Evolutionary conservation across 1,140 invertebrate genomes (phyloP).

Genomic region (Hylyphantes graminicola): DNA sequence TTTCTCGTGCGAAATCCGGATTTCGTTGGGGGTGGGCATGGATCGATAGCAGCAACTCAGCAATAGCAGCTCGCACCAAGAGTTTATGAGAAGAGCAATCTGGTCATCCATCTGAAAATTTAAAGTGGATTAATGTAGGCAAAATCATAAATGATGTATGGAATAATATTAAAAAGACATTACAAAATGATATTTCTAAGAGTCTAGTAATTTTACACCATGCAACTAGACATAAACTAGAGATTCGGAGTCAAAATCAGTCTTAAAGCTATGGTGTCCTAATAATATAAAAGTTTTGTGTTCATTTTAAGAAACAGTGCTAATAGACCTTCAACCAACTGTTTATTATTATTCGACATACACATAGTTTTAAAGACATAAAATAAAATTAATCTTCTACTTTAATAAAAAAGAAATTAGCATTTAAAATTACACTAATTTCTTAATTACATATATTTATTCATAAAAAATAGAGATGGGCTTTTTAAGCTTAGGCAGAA

Average conservation of each 20-base stretch:
- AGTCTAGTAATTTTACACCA: too few species aligned
- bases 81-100: slow-evolving; percentile 94
- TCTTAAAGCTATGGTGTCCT: too few species aligned
- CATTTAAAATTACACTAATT: not conserved
- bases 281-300: too few species aligned
- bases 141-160: slow-evolving; percentile 57
- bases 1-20: slow-evolving; percentile 68
- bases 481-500: not conserved
- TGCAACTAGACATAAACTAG: too few species aligned
- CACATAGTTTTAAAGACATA: too few species aligned
- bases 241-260: too few species aligned
- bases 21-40: slow-evolving; percentile 86
- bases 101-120: slow-evolving; percentile 89
- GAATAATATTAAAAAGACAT: not conserved
- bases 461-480: not conserved
- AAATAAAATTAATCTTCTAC: too few species aligned
- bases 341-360: too few species aligned
- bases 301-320: too few species aligned
- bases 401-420: too few species aligned
- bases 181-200: too few species aligned
- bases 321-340: too few species aligned
- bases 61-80: slow-evolving; percentile 94
- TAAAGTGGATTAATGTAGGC: not conserved
- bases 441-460: not conserved
- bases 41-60: slow-evolving; percentile 89